Evolutionary conservation across 2,888 invertebrate species (phyloP), one percentile per base, ranked within the genome.

Genomic region (Hirtodrosophila trivittata): DNA sequence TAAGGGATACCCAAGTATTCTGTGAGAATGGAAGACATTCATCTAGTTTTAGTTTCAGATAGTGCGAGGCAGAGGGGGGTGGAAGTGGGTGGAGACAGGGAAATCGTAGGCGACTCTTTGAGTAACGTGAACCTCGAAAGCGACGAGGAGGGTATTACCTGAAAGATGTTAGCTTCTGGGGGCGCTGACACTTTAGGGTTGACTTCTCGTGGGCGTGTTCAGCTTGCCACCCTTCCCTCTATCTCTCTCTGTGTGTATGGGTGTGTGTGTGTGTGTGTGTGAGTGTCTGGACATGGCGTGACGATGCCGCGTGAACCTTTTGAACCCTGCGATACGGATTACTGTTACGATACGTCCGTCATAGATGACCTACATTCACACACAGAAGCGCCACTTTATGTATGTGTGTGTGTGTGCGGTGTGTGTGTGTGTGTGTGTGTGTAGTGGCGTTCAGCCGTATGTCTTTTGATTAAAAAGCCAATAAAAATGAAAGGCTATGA

Each of bases 391-490:
- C 3, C 13, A 12, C 9, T 12, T 5, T 12, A 33, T 33, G 33
- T 33, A 2, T 33, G 6, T 13, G 33, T 33, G 18, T 21, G 18
- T 21, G 18, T 21, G 18, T 21, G 18, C 12, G n/a, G n/a, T 26
- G 30, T 14, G 14, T 30, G 30, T 30, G 10, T 30, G 9, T 30
- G 30, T 30, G 30, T 10, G 10, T 30, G 30, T 30, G 8, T 28
- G 28, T 7, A 9, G 5, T 4, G 5, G 28, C 28, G 49, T 45
- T 10, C 6, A 33, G 12, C 28, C 45, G 55, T 52, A 60, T 62
- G 75, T 77, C 70, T 72, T 75, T 83, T 69, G 69, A 83, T 77
- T 72, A 72, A 75, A 75, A 78, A 69, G 46, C 59, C 74, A 77
- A 75, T 75, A 69, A 55, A 73, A 62, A 70, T 51, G 49, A 67